Evolutionary conservation across 2,888 invertebrate genomes (phyloP), one percentile per base, ranked within the genome.

Genomic region (Scrobipalpa costella): DNA sequence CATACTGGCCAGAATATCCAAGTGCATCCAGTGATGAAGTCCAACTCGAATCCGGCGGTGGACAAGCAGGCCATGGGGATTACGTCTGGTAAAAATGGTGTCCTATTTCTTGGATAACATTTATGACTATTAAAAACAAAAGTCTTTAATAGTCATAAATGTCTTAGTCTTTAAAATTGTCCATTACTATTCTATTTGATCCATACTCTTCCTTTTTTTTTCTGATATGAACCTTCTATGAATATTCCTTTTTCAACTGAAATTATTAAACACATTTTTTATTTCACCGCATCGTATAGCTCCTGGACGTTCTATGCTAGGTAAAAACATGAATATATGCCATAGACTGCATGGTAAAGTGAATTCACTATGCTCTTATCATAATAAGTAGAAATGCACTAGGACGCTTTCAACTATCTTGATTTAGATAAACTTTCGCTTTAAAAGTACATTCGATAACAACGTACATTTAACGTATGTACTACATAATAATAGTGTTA

Each of bases 51-150:
- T 57, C 92, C 92, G 0, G 91, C 92, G 0, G 92, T 92, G 0
- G 92, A 92, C 67, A 92, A 91, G 61, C 89, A 90, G 65, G 91
- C 92, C 33, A 90, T 91, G 90, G 92, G 92, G 0, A 90, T 91
- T 21, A 83, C 77, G 63, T 83, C 90, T 55, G 91, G 92, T 90
- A 66, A 76, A 80, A 19, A 19, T 50, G n/a, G n/a, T n/a, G n/a
- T n/a, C n/a, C n/a, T n/a, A n/a, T n/a, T n/a, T n/a, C n/a, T n/a
- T n/a, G n/a, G n/a, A n/a, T n/a, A n/a, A n/a, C n/a, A n/a, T 27
- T 5, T 27, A 27, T 27, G 27, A 27, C 27, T n/a, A n/a, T n/a
- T n/a, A n/a, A n/a, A n/a, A n/a, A n/a, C n/a, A n/a, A n/a, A n/a
- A n/a, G n/a, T n/a, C n/a, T n/a, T n/a, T n/a, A n/a, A n/a, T n/a